These are phyloP conservation scores for Idaea straminata DNA, from an alignment of 2,888 invertebrate species.

Conservation along the genomic window DNA sequence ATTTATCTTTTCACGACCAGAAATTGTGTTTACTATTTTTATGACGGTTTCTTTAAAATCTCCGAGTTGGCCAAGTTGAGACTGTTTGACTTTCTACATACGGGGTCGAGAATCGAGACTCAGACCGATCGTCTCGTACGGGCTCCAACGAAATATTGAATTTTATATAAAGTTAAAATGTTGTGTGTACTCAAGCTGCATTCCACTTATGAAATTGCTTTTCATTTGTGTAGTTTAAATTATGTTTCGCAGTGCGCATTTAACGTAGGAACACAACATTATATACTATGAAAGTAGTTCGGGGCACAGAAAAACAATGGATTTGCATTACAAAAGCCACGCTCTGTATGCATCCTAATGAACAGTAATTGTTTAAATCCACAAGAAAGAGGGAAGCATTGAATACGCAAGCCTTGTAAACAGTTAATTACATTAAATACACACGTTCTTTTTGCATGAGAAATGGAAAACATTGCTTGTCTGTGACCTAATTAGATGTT, in stretches of 20 bases:
- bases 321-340: constrained; percentile 65
- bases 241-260: constrained; percentile 25
- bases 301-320: constrained; percentile 53
- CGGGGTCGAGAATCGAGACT: constrained; percentile 9
- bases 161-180: constrained; percentile 49
- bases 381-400: constrained; percentile 50
- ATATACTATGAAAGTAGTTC: constrained; percentile 24
- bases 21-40: constrained; percentile 70
- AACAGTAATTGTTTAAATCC: constrained; percentile 69
- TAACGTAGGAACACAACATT: constrained; percentile 31
- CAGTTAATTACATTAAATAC: constrained; percentile 53
- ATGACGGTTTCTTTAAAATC: constrained; percentile 53
- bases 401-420: constrained; percentile 49
- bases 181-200: constrained; percentile 35
- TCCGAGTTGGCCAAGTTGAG: constrained; percentile 35
- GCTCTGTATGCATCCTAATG: constrained; percentile 58
- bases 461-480: constrained; percentile 22
- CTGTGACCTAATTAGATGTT: constrained; percentile 28
- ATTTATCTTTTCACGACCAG: constrained; percentile 60
- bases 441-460: constrained; percentile 38
- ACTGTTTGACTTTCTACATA: constrained; percentile 40
- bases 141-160: constrained; percentile 52
- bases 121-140: constrained; percentile 15
- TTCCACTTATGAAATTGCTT: constrained; percentile 56
- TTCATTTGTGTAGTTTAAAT: constrained; percentile 36